Evolutionary conservation across 2,888 invertebrate genomes (phyloP).

Genomic region (Dolichomitus sp.): DNA sequence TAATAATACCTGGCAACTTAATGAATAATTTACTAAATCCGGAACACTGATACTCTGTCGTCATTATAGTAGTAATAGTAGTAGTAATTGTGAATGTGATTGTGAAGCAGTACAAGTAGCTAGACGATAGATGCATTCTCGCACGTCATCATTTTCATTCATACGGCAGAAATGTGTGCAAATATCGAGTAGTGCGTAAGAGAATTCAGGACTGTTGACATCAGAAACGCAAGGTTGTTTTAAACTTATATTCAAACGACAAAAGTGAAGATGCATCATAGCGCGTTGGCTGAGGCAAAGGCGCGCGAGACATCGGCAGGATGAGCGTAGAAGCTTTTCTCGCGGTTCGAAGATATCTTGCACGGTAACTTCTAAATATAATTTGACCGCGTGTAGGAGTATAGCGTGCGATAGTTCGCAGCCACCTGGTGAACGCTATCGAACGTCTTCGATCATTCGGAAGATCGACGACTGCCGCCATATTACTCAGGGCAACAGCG

Average conservation of each 20-base stretch:
- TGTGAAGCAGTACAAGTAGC: too few relatives aligned
- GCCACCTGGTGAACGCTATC: conserved; percentile 67
- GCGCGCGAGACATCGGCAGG: conserved; percentile 7
- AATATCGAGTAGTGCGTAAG: conserved; percentile 39
- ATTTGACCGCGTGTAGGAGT: conserved; percentile 61
- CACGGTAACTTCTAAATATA: conserved; percentile 62
- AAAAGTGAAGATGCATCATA: conserved; percentile 39
- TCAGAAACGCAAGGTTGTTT: conserved; percentile 6
- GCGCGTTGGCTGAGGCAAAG: conserved; percentile 18
- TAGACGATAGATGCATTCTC: conserved; percentile 26
- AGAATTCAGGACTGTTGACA: conserved; percentile 37
- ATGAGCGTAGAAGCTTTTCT: conserved; percentile 32
- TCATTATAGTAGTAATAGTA: not conserved
- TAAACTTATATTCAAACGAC: conserved; percentile 21
- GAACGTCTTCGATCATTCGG: conserved; percentile 24
- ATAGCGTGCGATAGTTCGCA: conserved; percentile 38
- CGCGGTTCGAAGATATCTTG: conserved; percentile 54
- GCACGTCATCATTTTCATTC: conserved; percentile 61
- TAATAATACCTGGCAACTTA: too few relatives aligned
- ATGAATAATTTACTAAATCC: too few relatives aligned
- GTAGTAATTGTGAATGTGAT: not conserved
- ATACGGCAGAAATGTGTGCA: conserved; percentile 36
- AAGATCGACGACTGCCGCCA: not conserved
- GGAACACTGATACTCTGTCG: too few relatives aligned
- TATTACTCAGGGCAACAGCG: not conserved